phyloP scores from a whole-genome alignment of 2,888 invertebrate genomes.

The Agriopis aurantiaria region DNA sequence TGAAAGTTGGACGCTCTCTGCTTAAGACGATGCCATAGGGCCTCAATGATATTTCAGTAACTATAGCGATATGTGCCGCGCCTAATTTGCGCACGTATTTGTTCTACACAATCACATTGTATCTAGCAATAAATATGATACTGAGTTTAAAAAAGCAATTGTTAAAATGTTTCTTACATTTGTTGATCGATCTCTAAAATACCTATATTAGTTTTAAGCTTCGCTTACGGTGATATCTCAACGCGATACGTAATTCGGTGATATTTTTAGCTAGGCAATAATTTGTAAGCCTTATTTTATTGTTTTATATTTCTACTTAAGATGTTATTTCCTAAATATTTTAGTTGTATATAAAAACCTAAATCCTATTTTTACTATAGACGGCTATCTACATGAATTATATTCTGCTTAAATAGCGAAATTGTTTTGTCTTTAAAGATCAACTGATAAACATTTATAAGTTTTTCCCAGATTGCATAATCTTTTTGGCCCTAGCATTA shows the following conservation, averaged over 20 bases:
- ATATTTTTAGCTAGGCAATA: conserved; percentile 74
- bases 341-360: conserved; percentile 69
- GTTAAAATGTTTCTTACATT: conserved; percentile 63
- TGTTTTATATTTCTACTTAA: conserved; percentile 60
- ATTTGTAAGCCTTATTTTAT: conserved; percentile 73
- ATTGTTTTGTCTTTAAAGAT: conserved; percentile 30
- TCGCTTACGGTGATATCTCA: conserved; percentile 75
- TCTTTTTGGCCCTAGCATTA: no score
- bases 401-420: conserved; percentile 62
- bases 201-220: conserved; percentile 62
- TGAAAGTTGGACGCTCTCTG: neutral
- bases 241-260: conserved; percentile 84
- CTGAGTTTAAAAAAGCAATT: conserved; percentile 42
- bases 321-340: conserved; percentile 66
- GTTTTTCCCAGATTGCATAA: neutral
- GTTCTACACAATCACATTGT: conserved; percentile 19
- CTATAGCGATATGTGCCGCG: conserved; percentile 37
- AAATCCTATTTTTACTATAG: conserved; percentile 68
- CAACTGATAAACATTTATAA: no score
- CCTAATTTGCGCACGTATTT: conserved; percentile 9
- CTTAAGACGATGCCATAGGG: neutral
- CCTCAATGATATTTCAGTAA: conserved; percentile 10
- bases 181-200: conserved; percentile 81
- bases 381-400: conserved; percentile 69
- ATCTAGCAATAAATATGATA: conserved; percentile 44